phyloP scores from a whole-genome alignment of 2,113 vertebrate genomes.

The Nansenia antarctica region DNA sequence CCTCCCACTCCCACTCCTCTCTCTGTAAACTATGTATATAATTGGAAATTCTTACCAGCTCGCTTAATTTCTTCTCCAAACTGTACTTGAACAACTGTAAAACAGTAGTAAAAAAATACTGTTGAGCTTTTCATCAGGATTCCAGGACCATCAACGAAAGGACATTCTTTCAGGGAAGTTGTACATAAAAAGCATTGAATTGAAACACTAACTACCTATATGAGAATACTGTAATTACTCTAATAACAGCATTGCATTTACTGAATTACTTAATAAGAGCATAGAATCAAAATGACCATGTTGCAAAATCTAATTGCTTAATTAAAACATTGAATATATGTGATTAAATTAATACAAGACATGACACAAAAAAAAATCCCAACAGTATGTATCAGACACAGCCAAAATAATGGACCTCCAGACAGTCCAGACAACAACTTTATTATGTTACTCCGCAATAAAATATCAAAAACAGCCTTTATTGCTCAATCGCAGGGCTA shows the following conservation, averaged over 20 bases:
- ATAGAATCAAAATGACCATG: too few relatives aligned
- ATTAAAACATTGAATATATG: too few relatives aligned
- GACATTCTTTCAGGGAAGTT: not conserved
- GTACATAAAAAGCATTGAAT: not conserved
- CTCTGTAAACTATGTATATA: slow-evolving; percentile 71
- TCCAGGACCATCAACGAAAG: not conserved
- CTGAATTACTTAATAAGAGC: too few relatives aligned
- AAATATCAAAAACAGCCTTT: slow-evolving; percentile 67
- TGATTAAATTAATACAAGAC: not conserved
- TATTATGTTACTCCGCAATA: slow-evolving; percentile 40
- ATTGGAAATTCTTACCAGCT: slow-evolving; percentile 88
- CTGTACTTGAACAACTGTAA: slow-evolving; percentile 92
- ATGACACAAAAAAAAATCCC: not conserved
- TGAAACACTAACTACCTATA: not conserved
- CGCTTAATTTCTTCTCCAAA: slow-evolving; percentile 91
- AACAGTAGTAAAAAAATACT: slow-evolving; percentile 53
- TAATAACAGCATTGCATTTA: too few relatives aligned
- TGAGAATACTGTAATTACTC: too few relatives aligned
- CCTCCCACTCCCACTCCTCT: slow-evolving; percentile 67
- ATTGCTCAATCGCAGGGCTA: slow-evolving; percentile 50
- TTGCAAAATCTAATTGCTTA: too few relatives aligned
- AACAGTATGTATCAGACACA: too few relatives aligned
- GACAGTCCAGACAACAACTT: slow-evolving; percentile 2
- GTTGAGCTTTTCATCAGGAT: slow-evolving; percentile 5
- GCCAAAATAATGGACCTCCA: not conserved